These are phyloP conservation scores for Oncorhynchus masou DNA, from an alignment of 2,113 vertebrate species.

Conservation along the genomic window DNA sequence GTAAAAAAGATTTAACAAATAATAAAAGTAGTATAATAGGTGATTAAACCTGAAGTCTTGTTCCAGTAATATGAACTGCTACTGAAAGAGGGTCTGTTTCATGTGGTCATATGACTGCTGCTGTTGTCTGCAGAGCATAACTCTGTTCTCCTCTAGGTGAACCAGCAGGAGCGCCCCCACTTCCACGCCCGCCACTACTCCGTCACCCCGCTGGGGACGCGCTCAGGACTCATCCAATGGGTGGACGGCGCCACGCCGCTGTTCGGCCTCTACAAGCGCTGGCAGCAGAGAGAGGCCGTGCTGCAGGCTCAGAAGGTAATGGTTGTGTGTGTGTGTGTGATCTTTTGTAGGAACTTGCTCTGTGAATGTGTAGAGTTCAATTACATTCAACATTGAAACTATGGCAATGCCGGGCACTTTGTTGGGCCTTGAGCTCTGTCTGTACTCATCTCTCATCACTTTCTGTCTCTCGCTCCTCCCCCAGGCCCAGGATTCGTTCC, in stretches of 20 bases:
- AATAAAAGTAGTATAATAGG: too few relatives aligned
- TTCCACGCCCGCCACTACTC: conserved; percentile 97
- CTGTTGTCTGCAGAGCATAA: too few relatives aligned
- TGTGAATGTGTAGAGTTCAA: too few relatives aligned
- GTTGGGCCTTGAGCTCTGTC: not conserved
- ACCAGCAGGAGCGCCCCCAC: conserved; percentile 90
- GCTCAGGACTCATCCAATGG: conserved; percentile 97
- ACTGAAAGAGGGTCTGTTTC: too few relatives aligned
- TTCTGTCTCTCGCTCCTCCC: not conserved
- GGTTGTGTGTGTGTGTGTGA: not conserved
- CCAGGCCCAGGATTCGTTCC: conserved; percentile 90
- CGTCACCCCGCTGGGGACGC: conserved; percentile 92
- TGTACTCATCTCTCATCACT: not conserved
- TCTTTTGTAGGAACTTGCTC: too few relatives aligned
- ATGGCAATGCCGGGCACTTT: too few relatives aligned
- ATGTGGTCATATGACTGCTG: too few relatives aligned
- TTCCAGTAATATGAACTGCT: too few relatives aligned
- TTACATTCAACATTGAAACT: too few relatives aligned
- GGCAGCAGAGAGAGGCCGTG: conserved; percentile 94
- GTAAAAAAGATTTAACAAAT: too few relatives aligned
- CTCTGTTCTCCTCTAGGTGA: conserved; percentile 62
- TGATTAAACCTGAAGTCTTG: too few relatives aligned
- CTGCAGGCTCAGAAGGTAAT: conserved; percentile 91
- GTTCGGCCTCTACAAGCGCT: conserved; percentile 97
- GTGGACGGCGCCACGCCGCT: conserved; percentile 95